Evolutionary conservation across 2,888 invertebrate species (phyloP), one percentile per base, ranked within the genome.

Genomic region (Gandaritis pyraliata): DNA sequence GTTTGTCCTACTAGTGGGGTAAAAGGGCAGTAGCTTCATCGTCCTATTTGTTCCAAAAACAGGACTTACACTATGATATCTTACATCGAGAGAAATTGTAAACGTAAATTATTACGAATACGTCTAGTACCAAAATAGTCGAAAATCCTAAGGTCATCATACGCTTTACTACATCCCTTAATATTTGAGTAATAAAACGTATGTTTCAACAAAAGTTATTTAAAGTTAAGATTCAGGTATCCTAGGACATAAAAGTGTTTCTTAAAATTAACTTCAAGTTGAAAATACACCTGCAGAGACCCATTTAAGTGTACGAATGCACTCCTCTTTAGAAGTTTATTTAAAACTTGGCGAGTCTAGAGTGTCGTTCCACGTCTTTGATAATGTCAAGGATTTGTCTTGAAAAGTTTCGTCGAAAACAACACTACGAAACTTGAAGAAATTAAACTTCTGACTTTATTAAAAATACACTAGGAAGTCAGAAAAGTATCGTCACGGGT

Each of bases 261-360:
- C 77, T 74, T 72, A 71, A 73, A 75, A 82, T 81, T 79, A 80
- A 68, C 70, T 51, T 61, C 54, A 65, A 72, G 73, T 71, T 51
- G 71, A 75, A 75, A 76, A 82, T 84, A 83, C 82, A 83, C 74
- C 81, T 80, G 78, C 73, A 72, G 80, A 76, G 81, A 74, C 72
- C 78, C 73, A 84, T 86, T 85, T 76, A 76, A 69, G 70, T 72
- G 69, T 67, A 73, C 72, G 78, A 80, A 79, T 80, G 77, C 76
- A 74, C 73, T 39, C 62, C 73, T 39, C 54, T 75, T 70, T 72
- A 65, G 71, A 72, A 76, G 75, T 78, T 77, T 75, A 75, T 79
- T 74, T 76, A 70, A 75, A 73, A 70, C 72, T 63, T 58, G 15
- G 41, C 6, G 54, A 47, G 58, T 63, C 63, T 47, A 7, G 61